Conservation (phyloP, 1,140 invertebrate genomes). For the Archivesica marissinica region DNA sequence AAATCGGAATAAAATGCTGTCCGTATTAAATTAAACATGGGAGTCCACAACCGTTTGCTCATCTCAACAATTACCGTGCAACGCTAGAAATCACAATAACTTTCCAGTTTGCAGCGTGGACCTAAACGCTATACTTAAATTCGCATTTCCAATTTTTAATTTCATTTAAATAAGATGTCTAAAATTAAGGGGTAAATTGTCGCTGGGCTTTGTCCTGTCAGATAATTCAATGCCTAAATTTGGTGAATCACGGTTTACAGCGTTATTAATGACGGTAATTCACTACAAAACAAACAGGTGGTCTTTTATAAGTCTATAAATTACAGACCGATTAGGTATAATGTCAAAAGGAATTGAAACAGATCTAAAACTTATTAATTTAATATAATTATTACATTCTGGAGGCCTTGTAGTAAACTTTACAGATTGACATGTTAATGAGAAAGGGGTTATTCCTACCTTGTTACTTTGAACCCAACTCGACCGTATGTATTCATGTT, state of each 20-base stretch:
- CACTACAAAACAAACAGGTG: constrained; percentile 56
- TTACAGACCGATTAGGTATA: constrained; percentile 49
- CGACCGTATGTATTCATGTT: constrained; percentile 11
- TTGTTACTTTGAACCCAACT: not conserved
- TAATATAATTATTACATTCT: constrained; percentile 57
- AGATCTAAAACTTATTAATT: constrained; percentile 62
- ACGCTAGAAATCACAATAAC: constrained; percentile 17
- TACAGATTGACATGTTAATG: constrained; percentile 48
- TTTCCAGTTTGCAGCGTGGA: constrained; percentile 24
- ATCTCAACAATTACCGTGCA: constrained; percentile 24
- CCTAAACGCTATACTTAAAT: constrained; percentile 50
- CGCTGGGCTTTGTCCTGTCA: constrained; percentile 31
- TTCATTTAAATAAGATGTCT: constrained; percentile 64
- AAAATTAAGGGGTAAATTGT: constrained; percentile 52
- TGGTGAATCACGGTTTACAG: constrained; percentile 15
- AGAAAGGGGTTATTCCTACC: not conserved
- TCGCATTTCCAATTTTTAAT: constrained; percentile 53
- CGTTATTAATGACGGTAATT: constrained; percentile 26
- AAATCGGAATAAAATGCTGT: constrained; percentile 53
- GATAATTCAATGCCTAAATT: constrained; percentile 35
- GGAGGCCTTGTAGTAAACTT: not conserved
- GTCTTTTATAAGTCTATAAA: constrained; percentile 51
- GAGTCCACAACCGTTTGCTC: constrained; percentile 7
- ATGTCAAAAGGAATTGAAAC: constrained; percentile 50
- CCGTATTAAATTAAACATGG: constrained; percentile 54